Base-by-base conservation (phyloP, 2,888 invertebrate species). In the Timema podura region DNA sequence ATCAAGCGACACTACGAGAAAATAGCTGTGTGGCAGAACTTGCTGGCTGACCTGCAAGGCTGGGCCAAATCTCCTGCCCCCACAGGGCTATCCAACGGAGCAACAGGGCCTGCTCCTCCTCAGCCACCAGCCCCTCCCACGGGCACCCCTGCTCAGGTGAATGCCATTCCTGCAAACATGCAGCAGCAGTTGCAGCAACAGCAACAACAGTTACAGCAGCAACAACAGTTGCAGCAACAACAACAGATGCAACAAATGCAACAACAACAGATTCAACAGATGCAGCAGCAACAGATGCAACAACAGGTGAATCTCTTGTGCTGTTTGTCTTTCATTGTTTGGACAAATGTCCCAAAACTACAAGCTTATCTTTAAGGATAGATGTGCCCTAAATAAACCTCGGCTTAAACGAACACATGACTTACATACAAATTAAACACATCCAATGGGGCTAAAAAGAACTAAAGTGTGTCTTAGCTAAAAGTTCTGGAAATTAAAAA, bases 1-100 rank as follows among this genome's bases (percentile, higher is more conserved):
- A 84, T 97, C 15, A 89, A 93, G 76, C 87, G 93, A 70, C 96
- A 96, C 78, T 92, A 94, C 77, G 95, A 95, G 74, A 95, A 96
- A 80, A 90, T 97, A 68, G 89, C 90, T 48, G 89, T 92, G 69
- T 97, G 97, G 96, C 96, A 96, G 82, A 89, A 88, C 75, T 83
- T 96, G 70, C 81, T 97, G 11, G 90, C 92, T 0, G 94, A 95
- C 80, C 81, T 92, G 72, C 73, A 76, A 48, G 82, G 83, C 30
- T 83, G 83, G 81, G 82, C 82, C 0, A 82, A 83, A 67, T 82
- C 82, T 10, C 82, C 82, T 0, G 78, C 79, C 5, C 79, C 81
- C n/a, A 47, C 74, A 6, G 74, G 74, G 6, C 16, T 73, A 16
- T 66, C 72, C 6, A 72, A 73, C 48, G 71, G 71, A 6, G 70